Conservation (phyloP, 1,140 invertebrate genomes). For the Arctopsyche grandis region DNA sequence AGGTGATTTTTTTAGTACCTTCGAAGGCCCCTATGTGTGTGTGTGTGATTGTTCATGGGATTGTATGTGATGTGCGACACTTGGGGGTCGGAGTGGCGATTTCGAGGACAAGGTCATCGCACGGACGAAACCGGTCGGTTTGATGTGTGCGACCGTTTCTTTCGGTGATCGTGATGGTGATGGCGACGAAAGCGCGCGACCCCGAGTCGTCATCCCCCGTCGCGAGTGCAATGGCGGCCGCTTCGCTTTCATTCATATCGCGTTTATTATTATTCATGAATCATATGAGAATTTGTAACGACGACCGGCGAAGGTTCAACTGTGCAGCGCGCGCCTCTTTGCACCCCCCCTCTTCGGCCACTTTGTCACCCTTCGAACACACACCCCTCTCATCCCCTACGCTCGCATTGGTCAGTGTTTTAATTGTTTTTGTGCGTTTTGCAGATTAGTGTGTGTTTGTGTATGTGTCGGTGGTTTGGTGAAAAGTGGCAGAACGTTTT, state of each 20-base stretch:
- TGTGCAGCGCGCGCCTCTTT: not conserved
- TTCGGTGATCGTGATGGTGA: too few relatives aligned
- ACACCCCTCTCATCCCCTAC: not conserved
- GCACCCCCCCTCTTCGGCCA: too few relatives aligned
- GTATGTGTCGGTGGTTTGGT: too few relatives aligned
- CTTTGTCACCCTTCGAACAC: too few relatives aligned
- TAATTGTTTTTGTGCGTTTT: not conserved
- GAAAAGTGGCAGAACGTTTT: too few relatives aligned
- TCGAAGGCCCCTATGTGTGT: too few relatives aligned
- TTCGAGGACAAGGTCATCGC: constrained; percentile 14
- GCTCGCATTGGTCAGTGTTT: not conserved
- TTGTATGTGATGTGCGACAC: too few relatives aligned
- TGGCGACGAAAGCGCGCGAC: not conserved
- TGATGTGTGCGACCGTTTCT: too few relatives aligned
- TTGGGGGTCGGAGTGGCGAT: too few relatives aligned
- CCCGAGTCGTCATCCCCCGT: not conserved
- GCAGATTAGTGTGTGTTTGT: too few relatives aligned
- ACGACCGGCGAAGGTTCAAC: not conserved
- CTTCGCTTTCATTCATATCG: constrained; percentile 7
- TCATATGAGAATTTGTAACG: not conserved
- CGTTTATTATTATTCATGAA: not conserved
- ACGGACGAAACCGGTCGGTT: not conserved
- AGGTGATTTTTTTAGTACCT: too few relatives aligned
- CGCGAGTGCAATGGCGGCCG: not conserved
- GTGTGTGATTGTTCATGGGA: too few relatives aligned